Evolutionary conservation across 2,888 invertebrate genomes (phyloP).

Genomic region (Latrodectus elegans): DNA sequence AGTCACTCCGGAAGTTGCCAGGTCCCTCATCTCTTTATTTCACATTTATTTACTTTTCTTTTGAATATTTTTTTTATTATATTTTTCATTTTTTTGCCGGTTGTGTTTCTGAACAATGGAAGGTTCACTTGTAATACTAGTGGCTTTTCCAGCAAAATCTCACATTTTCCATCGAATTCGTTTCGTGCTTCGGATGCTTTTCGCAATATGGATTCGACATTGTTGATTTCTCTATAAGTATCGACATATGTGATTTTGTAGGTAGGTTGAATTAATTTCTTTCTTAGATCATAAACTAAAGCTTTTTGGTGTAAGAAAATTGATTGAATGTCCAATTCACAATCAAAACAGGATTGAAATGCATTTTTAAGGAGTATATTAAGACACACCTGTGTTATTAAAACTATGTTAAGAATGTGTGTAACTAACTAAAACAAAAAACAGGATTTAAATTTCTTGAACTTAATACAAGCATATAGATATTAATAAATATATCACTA

Average conservation of each 20-base stretch:
- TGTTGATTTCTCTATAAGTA: neutral
- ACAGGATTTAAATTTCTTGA: too few species aligned
- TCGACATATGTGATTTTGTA: neutral
- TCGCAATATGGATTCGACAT: neutral
- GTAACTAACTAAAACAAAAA: too few species aligned
- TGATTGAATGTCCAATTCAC: too few species aligned
- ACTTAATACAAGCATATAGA: too few species aligned
- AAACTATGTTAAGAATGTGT: too few species aligned
- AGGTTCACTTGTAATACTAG: constrained; percentile 6
- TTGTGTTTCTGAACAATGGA: constrained; percentile 37
- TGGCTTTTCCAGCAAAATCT: neutral
- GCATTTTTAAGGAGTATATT: too few species aligned
- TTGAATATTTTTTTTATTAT: neutral
- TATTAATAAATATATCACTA: too few species aligned
- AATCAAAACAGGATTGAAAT: too few species aligned
- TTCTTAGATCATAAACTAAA: too few species aligned
- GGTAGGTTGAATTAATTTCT: neutral
- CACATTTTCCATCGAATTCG: too few species aligned
- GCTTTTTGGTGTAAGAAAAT: too few species aligned
- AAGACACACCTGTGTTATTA: too few species aligned
- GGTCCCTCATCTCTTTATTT: constrained; percentile 57
- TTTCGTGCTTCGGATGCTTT: neutral
- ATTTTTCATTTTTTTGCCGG: constrained; percentile 19
- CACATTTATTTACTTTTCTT: constrained; percentile 30
- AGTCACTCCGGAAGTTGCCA: constrained; percentile 65